These are phyloP conservation scores for Empis livida DNA, from an alignment of 2,888 invertebrate genomes.

Conservation along the genomic window DNA sequence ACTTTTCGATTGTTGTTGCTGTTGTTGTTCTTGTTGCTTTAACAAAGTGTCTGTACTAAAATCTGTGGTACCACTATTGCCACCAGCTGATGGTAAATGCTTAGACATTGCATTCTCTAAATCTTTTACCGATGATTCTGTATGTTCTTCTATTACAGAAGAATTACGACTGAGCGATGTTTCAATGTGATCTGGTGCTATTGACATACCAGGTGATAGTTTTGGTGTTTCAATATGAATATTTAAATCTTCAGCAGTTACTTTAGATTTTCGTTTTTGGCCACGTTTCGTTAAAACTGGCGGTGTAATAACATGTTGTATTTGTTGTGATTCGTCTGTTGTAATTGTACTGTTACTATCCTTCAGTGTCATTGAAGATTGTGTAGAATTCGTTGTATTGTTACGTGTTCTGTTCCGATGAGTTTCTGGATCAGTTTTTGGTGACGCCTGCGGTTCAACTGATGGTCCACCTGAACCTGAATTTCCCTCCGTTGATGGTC, in stretches of 20 bases:
- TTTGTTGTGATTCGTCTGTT: constrained; percentile 19
- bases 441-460: constrained; percentile 33
- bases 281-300: constrained; percentile 35
- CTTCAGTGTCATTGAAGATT: constrained; percentile 24
- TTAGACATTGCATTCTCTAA: constrained; percentile 95
- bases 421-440: constrained; percentile 31
- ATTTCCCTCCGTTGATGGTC: constrained; percentile 12
- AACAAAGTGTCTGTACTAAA: constrained; percentile 75
- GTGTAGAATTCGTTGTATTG: constrained; percentile 24
- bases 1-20: constrained; percentile 43
- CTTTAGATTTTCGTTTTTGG: constrained; percentile 47
- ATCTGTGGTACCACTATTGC: constrained; percentile 58
- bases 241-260: constrained; percentile 32
- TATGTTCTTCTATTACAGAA: constrained; percentile 30
- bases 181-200: constrained; percentile 34
- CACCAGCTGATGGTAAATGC: constrained; percentile 53
- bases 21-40: constrained; percentile 44
- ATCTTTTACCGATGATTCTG: constrained; percentile 49
- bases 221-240: constrained; percentile 36
- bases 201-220: constrained; percentile 22
- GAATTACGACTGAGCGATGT: constrained; percentile 33
- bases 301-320: constrained; percentile 6
- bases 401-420: constrained; percentile 22
- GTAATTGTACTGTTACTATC: constrained; percentile 22
- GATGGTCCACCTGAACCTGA: constrained; percentile 26